Percentiles rank a stretch among this genome's conserved stretches.
These are phyloP conservation scores for Oryctolagus cuniculus DNA, from an alignment of 2,113 vertebrate species.

Conservation along the genomic window mOryCun1.1 NC_091434.1:43217001-43217500, in stretches of 20 bases:
- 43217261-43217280: slow-evolving; percentile 1
- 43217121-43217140: background rate
- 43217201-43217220: background rate
- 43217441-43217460: background rate
- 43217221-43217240: background rate
- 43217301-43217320: background rate
- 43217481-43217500: background rate
- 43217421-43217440: background rate
- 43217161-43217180: background rate
- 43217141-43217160: background rate
- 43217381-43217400: background rate
- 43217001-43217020: slow-evolving; percentile 32
- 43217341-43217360: background rate
- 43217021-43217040: background rate
- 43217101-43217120: background rate
- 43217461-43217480: too few relatives aligned
- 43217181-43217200: background rate
- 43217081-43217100: background rate
- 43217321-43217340: background rate
- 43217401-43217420: slow-evolving; percentile 21
- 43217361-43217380: background rate
- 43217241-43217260: slow-evolving; percentile 9
- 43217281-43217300: background rate
- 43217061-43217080: background rate
- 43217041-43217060: slow-evolving; percentile 25